A percentile compares a stretch with the other conserved stretches of the same genome.
phyloP scores from a whole-genome alignment of 2,113 vertebrate species.

The Heterochromis multidens region DNA sequence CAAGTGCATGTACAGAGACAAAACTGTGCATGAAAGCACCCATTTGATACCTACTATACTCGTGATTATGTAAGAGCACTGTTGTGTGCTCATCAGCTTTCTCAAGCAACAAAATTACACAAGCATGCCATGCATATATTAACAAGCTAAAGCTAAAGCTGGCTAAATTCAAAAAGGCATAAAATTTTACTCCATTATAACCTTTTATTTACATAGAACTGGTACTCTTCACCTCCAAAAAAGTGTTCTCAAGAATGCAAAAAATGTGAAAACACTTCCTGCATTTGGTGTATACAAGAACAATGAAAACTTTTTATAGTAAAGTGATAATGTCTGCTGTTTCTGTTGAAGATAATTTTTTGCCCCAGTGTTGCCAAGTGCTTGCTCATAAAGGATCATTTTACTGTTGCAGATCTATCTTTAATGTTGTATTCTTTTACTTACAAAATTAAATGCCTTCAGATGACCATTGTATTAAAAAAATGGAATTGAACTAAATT shows the following conservation, averaged over 20 bases:
- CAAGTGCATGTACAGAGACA: neutral
- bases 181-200: neutral
- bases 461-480: neutral
- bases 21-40: neutral
- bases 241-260: neutral
- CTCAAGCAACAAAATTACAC: neutral
- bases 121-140: neutral
- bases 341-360: neutral
- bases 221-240: neutral
- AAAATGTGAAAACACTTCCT: neutral
- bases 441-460: neutral
- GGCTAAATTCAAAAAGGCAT: neutral
- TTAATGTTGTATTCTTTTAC: neutral
- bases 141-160: neutral
- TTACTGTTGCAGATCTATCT: neutral
- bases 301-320: neutral
- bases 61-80: slow-evolving; percentile 16
- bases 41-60: slow-evolving; percentile 23
- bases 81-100: slow-evolving; percentile 20
- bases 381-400: neutral
- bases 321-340: neutral
- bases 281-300: neutral
- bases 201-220: neutral
- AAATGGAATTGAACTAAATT: accelerated
- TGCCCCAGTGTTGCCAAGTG: neutral